Evolutionary conservation across 2,113 vertebrate genomes (phyloP).

Genomic region (Narcine bancroftii): DNA sequence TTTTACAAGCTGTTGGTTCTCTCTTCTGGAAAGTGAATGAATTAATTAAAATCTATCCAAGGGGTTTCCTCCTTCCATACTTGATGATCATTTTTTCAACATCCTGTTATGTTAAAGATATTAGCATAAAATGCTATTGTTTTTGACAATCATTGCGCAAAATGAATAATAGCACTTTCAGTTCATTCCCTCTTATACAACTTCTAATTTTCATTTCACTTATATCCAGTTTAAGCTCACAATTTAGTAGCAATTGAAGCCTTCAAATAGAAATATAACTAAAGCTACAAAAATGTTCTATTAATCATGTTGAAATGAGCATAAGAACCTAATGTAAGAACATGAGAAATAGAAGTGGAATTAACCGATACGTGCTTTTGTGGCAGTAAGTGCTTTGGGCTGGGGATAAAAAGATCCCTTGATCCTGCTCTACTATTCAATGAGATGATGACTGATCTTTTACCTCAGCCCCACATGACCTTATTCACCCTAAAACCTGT

Average conservation of each 20-base stretch:
- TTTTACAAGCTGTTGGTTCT: neutral
- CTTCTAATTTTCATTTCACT: neutral
- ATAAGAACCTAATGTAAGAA: too few species aligned
- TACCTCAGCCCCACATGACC: too few species aligned
- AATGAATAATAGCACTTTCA: neutral
- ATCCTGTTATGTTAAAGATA: neutral
- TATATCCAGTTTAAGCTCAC: neutral
- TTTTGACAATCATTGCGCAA: neutral
- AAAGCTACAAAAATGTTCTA: neutral
- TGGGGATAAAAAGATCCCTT: too few species aligned
- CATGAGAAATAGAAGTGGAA: too few species aligned
- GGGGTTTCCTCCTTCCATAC: neutral
- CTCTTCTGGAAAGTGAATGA: neutral
- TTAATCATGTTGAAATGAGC: neutral
- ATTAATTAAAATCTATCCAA: conserved; percentile 9
- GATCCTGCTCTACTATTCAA: too few species aligned
- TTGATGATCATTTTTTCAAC: neutral
- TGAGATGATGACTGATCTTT: too few species aligned
- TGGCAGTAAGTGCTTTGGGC: too few species aligned
- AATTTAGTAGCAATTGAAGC: neutral
- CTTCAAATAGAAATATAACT: neutral
- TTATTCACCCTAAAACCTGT: too few species aligned
- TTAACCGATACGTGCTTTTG: too few species aligned
- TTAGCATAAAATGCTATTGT: neutral
- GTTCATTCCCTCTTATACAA: too few species aligned